Percentiles rank a stretch among this genome's conserved stretches.
phyloP scores from a whole-genome alignment of 2,888 invertebrate genomes.

The Xylota segnis region DNA sequence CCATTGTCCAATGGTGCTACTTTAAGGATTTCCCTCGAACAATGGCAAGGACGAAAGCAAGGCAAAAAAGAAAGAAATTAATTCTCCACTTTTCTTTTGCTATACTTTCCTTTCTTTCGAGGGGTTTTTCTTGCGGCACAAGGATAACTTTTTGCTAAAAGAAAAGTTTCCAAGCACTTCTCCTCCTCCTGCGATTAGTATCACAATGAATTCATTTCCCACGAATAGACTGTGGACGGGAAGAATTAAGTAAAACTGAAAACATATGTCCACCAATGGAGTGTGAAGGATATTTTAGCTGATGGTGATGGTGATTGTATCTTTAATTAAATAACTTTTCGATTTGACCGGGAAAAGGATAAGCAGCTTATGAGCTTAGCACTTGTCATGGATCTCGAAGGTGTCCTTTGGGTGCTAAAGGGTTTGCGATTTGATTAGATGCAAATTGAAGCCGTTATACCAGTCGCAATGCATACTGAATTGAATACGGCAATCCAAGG shows the following conservation, averaged over 20 bases:
- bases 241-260: slow-evolving; percentile 51
- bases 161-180: slow-evolving; percentile 31
- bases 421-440: too few species aligned
- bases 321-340: slow-evolving; percentile 65
- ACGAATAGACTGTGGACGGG: slow-evolving; percentile 36
- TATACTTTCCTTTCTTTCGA: not conserved
- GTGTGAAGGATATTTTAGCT: slow-evolving; percentile 43
- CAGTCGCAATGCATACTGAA: too few species aligned
- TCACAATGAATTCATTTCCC: slow-evolving; percentile 44
- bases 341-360: slow-evolving; percentile 25
- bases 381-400: not conserved
- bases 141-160: slow-evolving; percentile 37
- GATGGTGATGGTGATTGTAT: slow-evolving; percentile 42
- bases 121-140: slow-evolving; percentile 4
- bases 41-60: slow-evolving; percentile 43
- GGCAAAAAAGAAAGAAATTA: slow-evolving; percentile 59
- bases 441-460: not conserved
- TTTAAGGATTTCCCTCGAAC: slow-evolving; percentile 27
- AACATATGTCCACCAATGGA: slow-evolving; percentile 61
- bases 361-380: slow-evolving; percentile 23
- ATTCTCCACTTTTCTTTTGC: slow-evolving; percentile 1
- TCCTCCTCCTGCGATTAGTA: slow-evolving; percentile 44
- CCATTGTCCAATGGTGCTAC: not conserved
- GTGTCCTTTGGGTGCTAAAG: not conserved
- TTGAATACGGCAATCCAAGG: too few species aligned